Conservation (phyloP, 1,140 invertebrate species). For the Carposina sasakii region DNA sequence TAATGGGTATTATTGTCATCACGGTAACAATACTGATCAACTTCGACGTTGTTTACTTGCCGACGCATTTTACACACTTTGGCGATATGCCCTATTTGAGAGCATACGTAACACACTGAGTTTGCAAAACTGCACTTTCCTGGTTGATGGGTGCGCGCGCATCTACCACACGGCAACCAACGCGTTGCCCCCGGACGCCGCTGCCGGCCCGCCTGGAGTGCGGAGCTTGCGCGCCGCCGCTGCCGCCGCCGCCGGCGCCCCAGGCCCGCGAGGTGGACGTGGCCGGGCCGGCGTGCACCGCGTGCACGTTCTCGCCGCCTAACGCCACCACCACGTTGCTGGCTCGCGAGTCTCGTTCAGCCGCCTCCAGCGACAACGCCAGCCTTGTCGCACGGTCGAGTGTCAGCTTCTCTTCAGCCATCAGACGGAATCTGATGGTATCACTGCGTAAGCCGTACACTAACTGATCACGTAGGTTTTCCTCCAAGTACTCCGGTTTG, state of each 20-base stretch:
- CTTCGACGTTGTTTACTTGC: too few relatives aligned
- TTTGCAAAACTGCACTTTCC: too few relatives aligned
- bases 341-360: background rate
- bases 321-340: constrained; percentile 14
- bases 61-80: too few relatives aligned
- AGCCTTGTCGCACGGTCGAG: background rate
- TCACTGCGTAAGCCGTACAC: constrained; percentile 4
- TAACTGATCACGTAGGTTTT: constrained; percentile 8
- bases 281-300: constrained; percentile 23
- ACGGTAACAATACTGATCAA: too few relatives aligned
- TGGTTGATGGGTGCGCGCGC: too few relatives aligned
- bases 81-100: too few relatives aligned
- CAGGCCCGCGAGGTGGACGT: constrained; percentile 16
- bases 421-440: background rate
- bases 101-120: too few relatives aligned
- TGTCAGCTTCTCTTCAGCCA: background rate
- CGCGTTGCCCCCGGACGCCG: too few relatives aligned
- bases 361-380: constrained; percentile 20
- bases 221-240: constrained; percentile 12
- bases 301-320: constrained; percentile 15
- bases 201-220: constrained; percentile 18
- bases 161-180: too few relatives aligned
- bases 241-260: constrained; percentile 11
- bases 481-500: background rate
- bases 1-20: too few relatives aligned